Evolutionary conservation across 2,113 vertebrate genomes (phyloP), one percentile per base, ranked within the genome.

Genomic region (Athene noctua): DNA sequence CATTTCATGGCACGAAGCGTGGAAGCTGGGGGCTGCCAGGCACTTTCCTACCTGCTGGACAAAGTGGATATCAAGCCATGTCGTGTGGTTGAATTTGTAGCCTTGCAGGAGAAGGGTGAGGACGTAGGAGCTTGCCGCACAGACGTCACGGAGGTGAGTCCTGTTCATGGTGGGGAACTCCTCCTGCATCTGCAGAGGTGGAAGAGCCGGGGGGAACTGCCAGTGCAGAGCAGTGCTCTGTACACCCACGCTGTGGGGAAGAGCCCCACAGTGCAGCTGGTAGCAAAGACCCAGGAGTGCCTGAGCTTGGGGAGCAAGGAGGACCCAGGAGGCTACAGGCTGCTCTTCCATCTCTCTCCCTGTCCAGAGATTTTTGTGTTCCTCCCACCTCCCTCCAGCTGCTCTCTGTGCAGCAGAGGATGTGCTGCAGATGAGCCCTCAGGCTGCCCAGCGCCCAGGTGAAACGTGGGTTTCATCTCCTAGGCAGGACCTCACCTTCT

Each of bases 31-130:
- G 11, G 27, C 63, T n/a, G 32, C 54, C 0, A 0, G 68, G 26
- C 12, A 13, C 32, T 29, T 77, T 74, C 47, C 32, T 91, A 99
- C 99, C 98, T 99, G 98, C 44, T 34, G 97, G 96, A 97, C 89
- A 5, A 99, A 99, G 77, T 95, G 97, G 86, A 99, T 98, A 54
- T 34, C 95, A 8, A 87, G 51, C 97, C 99, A 99, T 0, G 98
- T 98, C 0, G 49, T 61, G 12, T 94, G 27, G 17, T 97, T 92
- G 78, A 99, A 99, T 3, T 98, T 96, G 49, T 98, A 99, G 72
- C 98, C 99, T 13, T 95, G 94, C 14, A 98, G 62, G 83, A 99
- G 93, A 25, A 99, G 98, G 3, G 93, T 91, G 63, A 99, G 96
- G 38, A 97, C 44, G 44, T 98, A 99, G 34, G 98, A 95, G 16